Conservation (phyloP, 2,797 vertebrate genomes). For the Rhadinocentrus ornatus region DNA sequence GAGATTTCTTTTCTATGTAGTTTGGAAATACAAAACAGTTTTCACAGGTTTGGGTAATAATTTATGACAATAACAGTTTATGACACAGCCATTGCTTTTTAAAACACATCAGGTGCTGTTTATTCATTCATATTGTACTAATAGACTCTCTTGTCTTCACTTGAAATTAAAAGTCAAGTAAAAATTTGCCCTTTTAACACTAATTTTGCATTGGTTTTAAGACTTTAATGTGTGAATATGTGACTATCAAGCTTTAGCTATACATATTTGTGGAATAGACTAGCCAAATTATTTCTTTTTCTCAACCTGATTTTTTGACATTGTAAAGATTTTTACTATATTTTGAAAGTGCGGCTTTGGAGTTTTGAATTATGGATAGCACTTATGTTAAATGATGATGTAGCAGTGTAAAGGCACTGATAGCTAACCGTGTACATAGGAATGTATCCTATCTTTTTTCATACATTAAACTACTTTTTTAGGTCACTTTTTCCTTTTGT, state of each 20-base stretch:
- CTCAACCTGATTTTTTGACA: constrained; percentile 20
- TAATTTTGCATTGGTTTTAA: constrained; percentile 24
- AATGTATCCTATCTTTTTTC: constrained; percentile 58
- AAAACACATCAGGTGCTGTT: constrained; percentile 56
- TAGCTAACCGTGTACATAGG: constrained; percentile 55
- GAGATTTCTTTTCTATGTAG: constrained; percentile 28
- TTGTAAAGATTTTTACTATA: constrained; percentile 24
- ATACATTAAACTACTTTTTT: constrained; percentile 28
- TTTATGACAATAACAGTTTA: constrained; percentile 7
- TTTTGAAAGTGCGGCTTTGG: constrained; percentile 23
- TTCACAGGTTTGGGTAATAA: constrained; percentile 23
- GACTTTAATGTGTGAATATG: constrained; percentile 35
- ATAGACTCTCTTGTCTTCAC: constrained; percentile 44
- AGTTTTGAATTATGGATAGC: constrained; percentile 8
- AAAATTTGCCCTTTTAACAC: constrained; percentile 45
- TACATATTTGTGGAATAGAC: constrained; percentile 41
- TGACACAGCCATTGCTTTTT: constrained; percentile 23
- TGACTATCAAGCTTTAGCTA: constrained; percentile 45
- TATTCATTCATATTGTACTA: constrained; percentile 27
- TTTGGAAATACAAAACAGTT: constrained; percentile 32
- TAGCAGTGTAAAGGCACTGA: constrained; percentile 25
- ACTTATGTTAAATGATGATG: constrained; percentile 24
- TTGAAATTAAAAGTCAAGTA: constrained; percentile 51
- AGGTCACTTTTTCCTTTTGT: constrained; percentile 40
- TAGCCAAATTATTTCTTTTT: constrained; percentile 34